phyloP scores from a whole-genome alignment of 2,797 vertebrate species.

The Bryconaethiops microstoma region DNA sequence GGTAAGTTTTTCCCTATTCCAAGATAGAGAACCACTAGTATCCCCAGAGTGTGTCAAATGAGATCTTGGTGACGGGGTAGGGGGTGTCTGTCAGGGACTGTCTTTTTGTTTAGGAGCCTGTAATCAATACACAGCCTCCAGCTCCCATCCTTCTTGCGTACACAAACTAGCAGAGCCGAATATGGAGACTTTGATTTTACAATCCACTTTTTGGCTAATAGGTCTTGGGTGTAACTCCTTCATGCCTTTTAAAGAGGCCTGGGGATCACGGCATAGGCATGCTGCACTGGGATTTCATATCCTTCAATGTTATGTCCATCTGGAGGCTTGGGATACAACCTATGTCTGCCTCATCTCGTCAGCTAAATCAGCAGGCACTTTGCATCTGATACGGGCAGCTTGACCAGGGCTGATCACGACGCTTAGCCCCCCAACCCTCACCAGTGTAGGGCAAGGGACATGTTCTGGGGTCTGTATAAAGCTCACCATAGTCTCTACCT shows the following conservation, averaged over 20 bases:
- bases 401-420: slow-evolving; percentile 4
- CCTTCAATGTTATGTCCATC: slow-evolving; percentile 29
- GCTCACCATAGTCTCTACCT: slow-evolving; percentile 9
- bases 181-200: slow-evolving; percentile 20
- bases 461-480: slow-evolving; percentile 26
- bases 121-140: slow-evolving; percentile 6
- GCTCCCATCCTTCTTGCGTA: neutral
- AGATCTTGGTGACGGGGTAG: slow-evolving; percentile 12
- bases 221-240: slow-evolving; percentile 40
- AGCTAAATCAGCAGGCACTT: slow-evolving; percentile 25
- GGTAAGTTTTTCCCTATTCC: slow-evolving; percentile 20
- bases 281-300: slow-evolving; percentile 14
- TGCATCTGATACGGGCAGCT: neutral
- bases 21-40: slow-evolving; percentile 25
- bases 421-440: neutral
- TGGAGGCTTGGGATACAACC: slow-evolving; percentile 30
- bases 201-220: slow-evolving; percentile 12
- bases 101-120: slow-evolving; percentile 29
- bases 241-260: neutral
- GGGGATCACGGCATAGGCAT: slow-evolving; percentile 4
- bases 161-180: slow-evolving; percentile 12
- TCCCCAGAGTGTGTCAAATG: slow-evolving; percentile 20
- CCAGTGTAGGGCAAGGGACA: neutral
- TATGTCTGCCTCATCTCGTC: slow-evolving; percentile 7
- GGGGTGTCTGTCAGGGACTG: slow-evolving; percentile 18